phyloP scores from a whole-genome alignment of 1,140 invertebrate species.

The Melipona quadrifasciata region DNA sequence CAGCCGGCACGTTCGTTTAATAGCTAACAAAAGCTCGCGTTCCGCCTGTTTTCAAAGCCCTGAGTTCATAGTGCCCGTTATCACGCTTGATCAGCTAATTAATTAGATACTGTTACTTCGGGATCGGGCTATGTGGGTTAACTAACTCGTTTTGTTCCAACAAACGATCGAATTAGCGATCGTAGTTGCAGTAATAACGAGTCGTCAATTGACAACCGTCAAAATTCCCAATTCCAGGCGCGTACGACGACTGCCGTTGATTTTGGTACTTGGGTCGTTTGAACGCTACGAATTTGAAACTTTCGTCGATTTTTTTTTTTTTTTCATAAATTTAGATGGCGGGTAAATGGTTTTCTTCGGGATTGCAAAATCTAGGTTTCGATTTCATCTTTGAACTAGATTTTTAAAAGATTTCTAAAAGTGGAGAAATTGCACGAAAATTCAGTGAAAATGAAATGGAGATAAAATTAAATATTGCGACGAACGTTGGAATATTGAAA shows the following conservation, averaged over 20 bases:
- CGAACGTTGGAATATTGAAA: too few species aligned
- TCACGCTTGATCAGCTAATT: slow-evolving; percentile 4
- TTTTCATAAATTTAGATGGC: too few species aligned
- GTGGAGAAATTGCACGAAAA: too few species aligned
- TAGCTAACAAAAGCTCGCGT: not conserved
- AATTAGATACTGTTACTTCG: not conserved
- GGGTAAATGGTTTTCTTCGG: too few species aligned
- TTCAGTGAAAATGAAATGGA: too few species aligned
- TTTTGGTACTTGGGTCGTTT: too few species aligned
- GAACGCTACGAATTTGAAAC: too few species aligned
- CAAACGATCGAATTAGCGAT: not conserved
- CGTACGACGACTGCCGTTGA: not conserved
- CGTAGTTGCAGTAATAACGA: not conserved
- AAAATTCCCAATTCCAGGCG: not conserved
- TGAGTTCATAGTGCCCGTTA: not conserved
- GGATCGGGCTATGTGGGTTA: not conserved
- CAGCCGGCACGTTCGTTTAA: not conserved
- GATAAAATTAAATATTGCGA: too few species aligned
- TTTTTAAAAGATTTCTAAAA: too few species aligned
- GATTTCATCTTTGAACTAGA: too few species aligned
- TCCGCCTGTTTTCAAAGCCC: not conserved
- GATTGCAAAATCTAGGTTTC: too few species aligned
- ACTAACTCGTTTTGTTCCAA: not conserved
- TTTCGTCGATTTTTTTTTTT: too few species aligned
- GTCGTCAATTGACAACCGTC: not conserved